phyloP scores from a whole-genome alignment of 2,797 vertebrate genomes.

The Uromys caudimaculatus region DNA sequence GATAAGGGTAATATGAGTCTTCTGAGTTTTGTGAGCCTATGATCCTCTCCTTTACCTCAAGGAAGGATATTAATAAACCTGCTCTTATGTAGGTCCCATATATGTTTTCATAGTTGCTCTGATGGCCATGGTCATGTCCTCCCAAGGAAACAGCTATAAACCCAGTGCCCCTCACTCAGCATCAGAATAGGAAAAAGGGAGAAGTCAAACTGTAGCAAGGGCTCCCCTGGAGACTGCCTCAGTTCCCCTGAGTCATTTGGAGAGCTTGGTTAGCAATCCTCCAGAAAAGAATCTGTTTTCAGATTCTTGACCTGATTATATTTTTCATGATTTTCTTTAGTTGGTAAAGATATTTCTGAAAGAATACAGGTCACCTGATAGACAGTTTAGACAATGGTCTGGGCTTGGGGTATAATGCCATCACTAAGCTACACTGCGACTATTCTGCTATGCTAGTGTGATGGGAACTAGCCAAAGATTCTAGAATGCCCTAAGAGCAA shows the following conservation, averaged over 20 bases:
- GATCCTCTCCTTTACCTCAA: background rate
- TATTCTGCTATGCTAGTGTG: background rate
- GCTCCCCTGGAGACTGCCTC: background rate
- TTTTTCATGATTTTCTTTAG: background rate
- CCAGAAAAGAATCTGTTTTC: background rate
- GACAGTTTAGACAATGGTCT: background rate
- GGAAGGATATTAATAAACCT: background rate
- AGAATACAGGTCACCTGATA: background rate
- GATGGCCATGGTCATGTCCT: no score
- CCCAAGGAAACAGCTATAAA: background rate
- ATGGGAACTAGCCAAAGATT: background rate
- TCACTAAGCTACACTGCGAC: background rate
- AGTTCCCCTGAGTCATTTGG: background rate
- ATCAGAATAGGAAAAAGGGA: background rate
- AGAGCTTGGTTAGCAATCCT: background rate
- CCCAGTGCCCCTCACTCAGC: background rate
- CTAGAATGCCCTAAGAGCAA: background rate
- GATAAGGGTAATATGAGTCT: background rate
- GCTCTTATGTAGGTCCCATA: background rate
- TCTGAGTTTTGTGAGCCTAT: background rate
- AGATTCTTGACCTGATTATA: background rate
- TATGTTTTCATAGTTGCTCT: background rate
- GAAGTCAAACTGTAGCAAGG: background rate
- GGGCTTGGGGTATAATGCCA: background rate
- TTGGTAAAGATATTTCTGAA: background rate